A percentile compares a stretch with the other conserved stretches of the same genome.
These are phyloP conservation scores for Scrobipalpa costella DNA, from an alignment of 2,888 invertebrate species.

Conservation along the genomic window DNA sequence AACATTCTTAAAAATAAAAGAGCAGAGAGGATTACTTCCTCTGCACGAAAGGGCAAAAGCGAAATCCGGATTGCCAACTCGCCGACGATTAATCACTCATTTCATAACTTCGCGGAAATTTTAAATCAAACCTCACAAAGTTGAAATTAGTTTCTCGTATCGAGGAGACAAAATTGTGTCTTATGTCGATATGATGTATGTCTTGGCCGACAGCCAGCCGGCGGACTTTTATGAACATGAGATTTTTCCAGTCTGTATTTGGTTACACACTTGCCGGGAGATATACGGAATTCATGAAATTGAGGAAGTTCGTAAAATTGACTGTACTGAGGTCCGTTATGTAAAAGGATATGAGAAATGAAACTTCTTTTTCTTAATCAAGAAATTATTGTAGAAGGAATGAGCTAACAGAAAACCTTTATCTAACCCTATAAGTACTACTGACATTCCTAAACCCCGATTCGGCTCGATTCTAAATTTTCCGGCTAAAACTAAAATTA, in stretches of 20 bases:
- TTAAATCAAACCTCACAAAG: slow-evolving; percentile 23
- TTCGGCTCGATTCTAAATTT: too few species aligned
- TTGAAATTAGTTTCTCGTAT: slow-evolving; percentile 23
- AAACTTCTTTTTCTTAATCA: too few species aligned
- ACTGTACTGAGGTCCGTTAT: not conserved
- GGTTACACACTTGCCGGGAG: slow-evolving; percentile 5
- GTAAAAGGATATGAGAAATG: too few species aligned
- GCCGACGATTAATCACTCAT: slow-evolving; percentile 3
- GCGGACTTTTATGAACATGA: slow-evolving; percentile 17
- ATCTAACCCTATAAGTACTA: too few species aligned
- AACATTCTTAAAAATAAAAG: not conserved
- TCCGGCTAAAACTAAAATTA: too few species aligned
- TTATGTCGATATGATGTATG: slow-evolving; percentile 20
- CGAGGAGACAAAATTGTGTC: slow-evolving; percentile 19
- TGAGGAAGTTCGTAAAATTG: not conserved
- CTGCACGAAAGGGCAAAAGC: slow-evolving; percentile 16
- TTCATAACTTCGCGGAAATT: slow-evolving; percentile 15
- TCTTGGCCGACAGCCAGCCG: slow-evolving; percentile 22
- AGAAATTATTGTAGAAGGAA: too few species aligned
- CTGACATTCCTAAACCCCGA: too few species aligned
- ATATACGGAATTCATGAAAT: not conserved
- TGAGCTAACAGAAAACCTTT: too few species aligned
- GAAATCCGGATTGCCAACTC: slow-evolving; percentile 13
- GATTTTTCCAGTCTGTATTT: slow-evolving; percentile 14
- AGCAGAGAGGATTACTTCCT: not conserved